A percentile compares a stretch with the other conserved stretches of the same genome.
Conservation (phyloP, 2,797 vertebrate species). For the Sylvilagus floridanus region DNA sequence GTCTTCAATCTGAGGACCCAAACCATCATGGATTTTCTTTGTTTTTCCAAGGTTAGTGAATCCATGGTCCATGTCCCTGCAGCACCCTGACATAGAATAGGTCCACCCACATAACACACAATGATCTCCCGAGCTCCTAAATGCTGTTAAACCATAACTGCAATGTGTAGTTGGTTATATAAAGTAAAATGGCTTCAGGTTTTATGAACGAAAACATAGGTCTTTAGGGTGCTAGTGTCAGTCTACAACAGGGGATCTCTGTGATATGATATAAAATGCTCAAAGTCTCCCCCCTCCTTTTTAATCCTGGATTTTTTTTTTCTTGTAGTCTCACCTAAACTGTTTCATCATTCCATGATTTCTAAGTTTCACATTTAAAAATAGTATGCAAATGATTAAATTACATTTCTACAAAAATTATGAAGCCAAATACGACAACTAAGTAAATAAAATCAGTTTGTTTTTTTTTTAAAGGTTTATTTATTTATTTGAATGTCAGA, state of each 20-base stretch:
- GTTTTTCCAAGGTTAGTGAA: fast-evolving
- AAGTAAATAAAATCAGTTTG: neutral
- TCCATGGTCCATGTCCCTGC: neutral
- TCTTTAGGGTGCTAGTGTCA: neutral
- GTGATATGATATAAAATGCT: neutral
- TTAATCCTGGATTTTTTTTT: neutral
- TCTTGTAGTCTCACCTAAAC: neutral
- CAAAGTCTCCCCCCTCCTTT: neutral
- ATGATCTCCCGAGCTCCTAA: neutral
- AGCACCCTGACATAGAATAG: neutral
- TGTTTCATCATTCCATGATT: neutral
- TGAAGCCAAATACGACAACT: neutral
- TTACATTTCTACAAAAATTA: neutral
- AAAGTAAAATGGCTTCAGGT: neutral
- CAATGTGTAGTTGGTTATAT: neutral
- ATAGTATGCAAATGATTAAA: neutral
- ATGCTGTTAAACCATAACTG: neutral
- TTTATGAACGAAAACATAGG: neutral
- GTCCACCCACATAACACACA: neutral
- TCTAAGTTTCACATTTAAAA: neutral
- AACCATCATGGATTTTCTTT: neutral
- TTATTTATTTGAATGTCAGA: no score
- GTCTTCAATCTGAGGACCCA: neutral
- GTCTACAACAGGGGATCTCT: neutral
- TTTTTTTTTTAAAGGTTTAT: no score